A percentile compares a stretch with the other conserved stretches of the same genome.
Evolutionary conservation across 2,888 invertebrate species (phyloP).

Genomic region (Amaurobius ferox): DNA sequence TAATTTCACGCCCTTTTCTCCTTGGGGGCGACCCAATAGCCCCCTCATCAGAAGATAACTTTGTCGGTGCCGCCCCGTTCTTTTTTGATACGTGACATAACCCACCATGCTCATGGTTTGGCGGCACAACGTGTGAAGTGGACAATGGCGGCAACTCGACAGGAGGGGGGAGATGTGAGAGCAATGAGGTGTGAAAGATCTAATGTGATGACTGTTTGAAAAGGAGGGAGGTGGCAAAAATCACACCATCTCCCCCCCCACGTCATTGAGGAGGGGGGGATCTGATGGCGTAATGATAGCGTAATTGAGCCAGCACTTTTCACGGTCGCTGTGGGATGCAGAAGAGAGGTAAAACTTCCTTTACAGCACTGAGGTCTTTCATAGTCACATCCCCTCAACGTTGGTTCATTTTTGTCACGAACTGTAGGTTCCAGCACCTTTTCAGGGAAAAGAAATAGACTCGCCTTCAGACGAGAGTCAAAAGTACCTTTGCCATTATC

Average conservation of each 20-base stretch:
- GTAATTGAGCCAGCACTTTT: conserved; percentile 62
- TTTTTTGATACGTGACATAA: conserved; percentile 40
- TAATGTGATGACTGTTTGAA: conserved; percentile 55
- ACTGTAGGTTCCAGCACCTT: too few relatives aligned
- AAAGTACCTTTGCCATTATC: too few relatives aligned
- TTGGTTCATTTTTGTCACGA: too few relatives aligned
- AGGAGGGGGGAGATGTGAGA: conserved; percentile 27
- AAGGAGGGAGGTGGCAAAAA: conserved; percentile 52
- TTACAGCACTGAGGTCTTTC: too few relatives aligned
- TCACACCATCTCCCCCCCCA: conserved; percentile 33
- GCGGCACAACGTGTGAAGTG: conserved; percentile 60
- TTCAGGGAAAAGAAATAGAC: too few relatives aligned
- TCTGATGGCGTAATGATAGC: conserved; percentile 69
- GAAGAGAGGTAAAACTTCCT: not conserved
- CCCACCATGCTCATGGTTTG: conserved; percentile 26
- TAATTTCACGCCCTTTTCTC: conserved; percentile 14
- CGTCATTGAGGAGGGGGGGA: not conserved
- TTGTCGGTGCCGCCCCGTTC: conserved; percentile 7
- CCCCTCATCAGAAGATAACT: not conserved
- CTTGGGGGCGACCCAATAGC: not conserved
- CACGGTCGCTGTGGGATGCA: not conserved
- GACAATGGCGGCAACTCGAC: conserved; percentile 57
- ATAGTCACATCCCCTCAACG: too few relatives aligned
- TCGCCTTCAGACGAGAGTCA: too few relatives aligned
- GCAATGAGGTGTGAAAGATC: conserved; percentile 66